Evolutionary conservation across 2,888 invertebrate genomes (phyloP).

Genomic region (Drosophila limbata): DNA sequence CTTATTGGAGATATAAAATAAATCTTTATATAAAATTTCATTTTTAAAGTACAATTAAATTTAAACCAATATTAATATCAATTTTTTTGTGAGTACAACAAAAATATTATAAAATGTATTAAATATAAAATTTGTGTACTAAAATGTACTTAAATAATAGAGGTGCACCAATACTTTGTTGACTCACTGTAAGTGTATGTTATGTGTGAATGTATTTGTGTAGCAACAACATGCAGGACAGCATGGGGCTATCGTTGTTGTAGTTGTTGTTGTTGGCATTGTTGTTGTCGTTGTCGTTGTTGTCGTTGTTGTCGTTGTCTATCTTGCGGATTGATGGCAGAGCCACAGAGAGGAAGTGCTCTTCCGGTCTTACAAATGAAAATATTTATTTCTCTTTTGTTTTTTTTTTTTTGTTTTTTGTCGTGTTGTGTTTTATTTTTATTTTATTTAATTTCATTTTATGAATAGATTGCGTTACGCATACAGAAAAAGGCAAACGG

Average conservation of each 20-base stretch:
- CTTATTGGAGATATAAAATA: too few relatives aligned
- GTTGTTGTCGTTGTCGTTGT: constrained; percentile 29
- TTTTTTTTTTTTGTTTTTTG: constrained; percentile 11
- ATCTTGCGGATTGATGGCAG: constrained; percentile 79
- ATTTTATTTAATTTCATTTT: constrained; percentile 81
- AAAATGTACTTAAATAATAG: background rate
- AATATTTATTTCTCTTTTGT: constrained; percentile 72
- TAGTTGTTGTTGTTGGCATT: constrained; percentile 27
- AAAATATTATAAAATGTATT: too few relatives aligned
- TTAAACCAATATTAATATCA: too few relatives aligned
- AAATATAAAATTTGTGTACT: background rate
- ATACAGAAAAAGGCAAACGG: constrained; percentile 72
- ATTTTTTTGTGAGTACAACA: too few relatives aligned
- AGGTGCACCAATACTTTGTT: background rate
- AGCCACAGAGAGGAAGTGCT: constrained; percentile 77
- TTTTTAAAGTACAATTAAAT: too few relatives aligned
- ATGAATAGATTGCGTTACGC: constrained; percentile 82
- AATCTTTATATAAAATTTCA: too few relatives aligned
- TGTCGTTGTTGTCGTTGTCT: constrained; percentile 48
- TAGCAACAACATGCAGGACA: constrained; percentile 38
- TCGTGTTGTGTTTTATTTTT: constrained; percentile 37
- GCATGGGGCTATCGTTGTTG: constrained; percentile 48
- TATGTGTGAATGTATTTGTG: background rate
- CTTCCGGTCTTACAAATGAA: constrained; percentile 82
- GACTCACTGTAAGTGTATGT: background rate